Conservation (phyloP, 2,113 vertebrate species). For the Gadus chalcogrammus region DNA sequence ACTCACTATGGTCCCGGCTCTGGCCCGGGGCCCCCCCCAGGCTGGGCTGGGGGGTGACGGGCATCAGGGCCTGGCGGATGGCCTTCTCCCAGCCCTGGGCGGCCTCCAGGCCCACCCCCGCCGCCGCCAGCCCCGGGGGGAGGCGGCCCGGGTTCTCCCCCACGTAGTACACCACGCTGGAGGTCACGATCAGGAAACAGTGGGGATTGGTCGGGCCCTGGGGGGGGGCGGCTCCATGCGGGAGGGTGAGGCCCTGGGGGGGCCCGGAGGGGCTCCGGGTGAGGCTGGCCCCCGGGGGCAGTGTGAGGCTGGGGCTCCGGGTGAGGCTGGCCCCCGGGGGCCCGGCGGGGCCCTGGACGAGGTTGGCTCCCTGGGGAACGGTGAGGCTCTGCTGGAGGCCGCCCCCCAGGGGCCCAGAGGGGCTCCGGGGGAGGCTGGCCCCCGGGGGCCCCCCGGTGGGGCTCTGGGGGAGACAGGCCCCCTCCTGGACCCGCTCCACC, state of each 20-base stretch:
- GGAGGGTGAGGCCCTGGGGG: too few relatives aligned
- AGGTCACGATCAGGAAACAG: conserved; percentile 94
- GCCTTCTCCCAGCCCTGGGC: conserved; percentile 93
- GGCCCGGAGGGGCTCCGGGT: conserved; percentile 25
- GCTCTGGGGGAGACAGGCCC: conserved; percentile 75
- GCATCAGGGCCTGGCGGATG: conserved; percentile 93
- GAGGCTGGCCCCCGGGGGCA: conserved; percentile 67
- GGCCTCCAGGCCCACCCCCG: conserved; percentile 83
- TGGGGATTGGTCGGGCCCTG: conserved; percentile 63
- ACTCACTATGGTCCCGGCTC: conserved; percentile 91
- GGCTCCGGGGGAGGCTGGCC: conserved; percentile 57
- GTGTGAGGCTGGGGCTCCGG: conserved; percentile 72
- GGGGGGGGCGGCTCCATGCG: too few relatives aligned
- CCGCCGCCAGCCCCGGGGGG: conserved; percentile 78
- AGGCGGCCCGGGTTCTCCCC: conserved; percentile 83
- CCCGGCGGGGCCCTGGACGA: conserved; percentile 71
- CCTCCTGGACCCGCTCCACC: conserved; percentile 82
- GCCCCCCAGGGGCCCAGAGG: conserved; percentile 67
- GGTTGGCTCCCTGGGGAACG: conserved; percentile 65
- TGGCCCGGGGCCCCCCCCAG: conserved; percentile 77
- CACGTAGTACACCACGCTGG: conserved; percentile 91
- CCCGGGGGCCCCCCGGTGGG: too few relatives aligned
- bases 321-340: too few relatives aligned
- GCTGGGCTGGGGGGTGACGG: conserved; percentile 90
- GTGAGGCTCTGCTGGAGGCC: conserved; percentile 60